Evolutionary conservation across 2,113 vertebrate species (phyloP), one percentile per base, ranked within the genome.

Genomic region (Anarrhichthys ocellatus): DNA sequence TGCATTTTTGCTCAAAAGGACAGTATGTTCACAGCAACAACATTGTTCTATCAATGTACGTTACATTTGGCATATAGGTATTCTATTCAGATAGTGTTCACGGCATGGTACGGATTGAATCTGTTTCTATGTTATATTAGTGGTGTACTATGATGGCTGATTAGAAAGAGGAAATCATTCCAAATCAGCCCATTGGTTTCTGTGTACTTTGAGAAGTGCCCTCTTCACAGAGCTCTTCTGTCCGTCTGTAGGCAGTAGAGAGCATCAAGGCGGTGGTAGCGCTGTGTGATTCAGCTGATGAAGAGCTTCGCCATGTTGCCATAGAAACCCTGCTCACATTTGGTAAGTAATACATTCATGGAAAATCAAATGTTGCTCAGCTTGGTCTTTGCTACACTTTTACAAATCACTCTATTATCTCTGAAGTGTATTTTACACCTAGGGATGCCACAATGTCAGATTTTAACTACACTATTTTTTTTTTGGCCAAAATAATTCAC

Each of bases 321-420:
- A 97, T 97, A 0, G 97, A 99, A 94, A 98, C 97, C 8, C 95
- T 99, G 61, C 94, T 99, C 67, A 96, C 96, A 9, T 96, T 99
- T 6, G 98, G 98, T 99, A 91, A 95, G 96, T 95, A 83, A 44
- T 20, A 63, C 8, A 56, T 65, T 29, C 1, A 50, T 70, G 48
- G 20, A 50, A 40, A 40, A 56, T 20, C 9, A 54, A 76, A 24
- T 52, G 4, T 44, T 40, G 61, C 62, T 59, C 40, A 10, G 15
- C 22, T 20, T 38, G 5, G 1, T 63, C 0, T 73, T 59, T 52
- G 50, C 2, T 29, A 1, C 14, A 14, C 7, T 4, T 56, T 2
- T 27, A 54, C 24, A 54, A 36, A 62, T 76, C 7, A 24, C 17
- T 24, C 18, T 7, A 15, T 20, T 4, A 34, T 29, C 17, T 29